Conservation (phyloP, 1,140 invertebrate species). For the silkworm (Bombyx mori) region ASM3026992v2 NC_085131.1:10069001-10069500, state of each 20-base stretch:
- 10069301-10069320: not conserved
- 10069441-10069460: constrained; percentile 27
- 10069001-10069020: not conserved
- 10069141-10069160: too few relatives aligned
- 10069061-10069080: too few relatives aligned
- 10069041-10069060: too few relatives aligned
- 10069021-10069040: too few relatives aligned
- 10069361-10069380: not conserved
- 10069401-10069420: constrained; percentile 12
- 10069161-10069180: too few relatives aligned
- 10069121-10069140: too few relatives aligned
- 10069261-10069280: not conserved
- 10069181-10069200: too few relatives aligned
- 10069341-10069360: not conserved
- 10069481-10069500: constrained; percentile 12
- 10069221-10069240: not conserved
- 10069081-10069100: not conserved
- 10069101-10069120: not conserved
- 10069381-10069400: constrained; percentile 16
- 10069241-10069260: not conserved
- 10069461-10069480: constrained; percentile 28
- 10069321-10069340: not conserved
- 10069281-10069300: not conserved
- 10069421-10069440: constrained; percentile 14
- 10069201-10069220: too few relatives aligned